Percentiles rank a stretch among this genome's conserved stretches.
Conservation (phyloP, 2,113 vertebrate genomes). For the Vireo altiloquus region DNA sequence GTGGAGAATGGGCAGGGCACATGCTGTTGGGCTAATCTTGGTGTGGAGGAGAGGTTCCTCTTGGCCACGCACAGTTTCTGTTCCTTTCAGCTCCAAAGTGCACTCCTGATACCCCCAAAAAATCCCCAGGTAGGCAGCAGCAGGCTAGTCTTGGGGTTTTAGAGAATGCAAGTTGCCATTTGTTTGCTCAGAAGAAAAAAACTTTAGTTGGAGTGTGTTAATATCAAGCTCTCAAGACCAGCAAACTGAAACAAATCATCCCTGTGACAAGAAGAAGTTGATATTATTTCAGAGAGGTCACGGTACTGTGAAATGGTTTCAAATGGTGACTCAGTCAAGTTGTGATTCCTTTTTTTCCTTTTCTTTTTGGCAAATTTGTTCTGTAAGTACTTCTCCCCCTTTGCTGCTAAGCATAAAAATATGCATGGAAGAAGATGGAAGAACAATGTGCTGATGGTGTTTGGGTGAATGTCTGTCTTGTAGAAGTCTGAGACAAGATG, state of each 20-base stretch:
- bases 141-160: neutral
- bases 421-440: neutral
- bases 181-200: neutral
- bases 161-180: neutral
- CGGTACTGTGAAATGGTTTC: neutral
- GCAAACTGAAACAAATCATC: neutral
- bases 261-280: neutral
- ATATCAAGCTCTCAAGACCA: neutral
- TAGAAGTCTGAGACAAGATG: neutral
- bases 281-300: neutral
- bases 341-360: fast-evolving
- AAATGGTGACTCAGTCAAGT: neutral
- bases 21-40: neutral
- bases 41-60: neutral
- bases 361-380: neutral
- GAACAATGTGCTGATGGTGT: neutral
- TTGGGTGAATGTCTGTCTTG: neutral
- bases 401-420: neutral
- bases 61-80: fast-evolving
- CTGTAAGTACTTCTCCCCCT: neutral
- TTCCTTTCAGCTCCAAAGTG: neutral
- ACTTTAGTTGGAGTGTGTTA: neutral
- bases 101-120: neutral
- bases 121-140: neutral
- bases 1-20: neutral